phyloP scores from a whole-genome alignment of 1,140 invertebrate species.

The Drosophila murphyi region DNA sequence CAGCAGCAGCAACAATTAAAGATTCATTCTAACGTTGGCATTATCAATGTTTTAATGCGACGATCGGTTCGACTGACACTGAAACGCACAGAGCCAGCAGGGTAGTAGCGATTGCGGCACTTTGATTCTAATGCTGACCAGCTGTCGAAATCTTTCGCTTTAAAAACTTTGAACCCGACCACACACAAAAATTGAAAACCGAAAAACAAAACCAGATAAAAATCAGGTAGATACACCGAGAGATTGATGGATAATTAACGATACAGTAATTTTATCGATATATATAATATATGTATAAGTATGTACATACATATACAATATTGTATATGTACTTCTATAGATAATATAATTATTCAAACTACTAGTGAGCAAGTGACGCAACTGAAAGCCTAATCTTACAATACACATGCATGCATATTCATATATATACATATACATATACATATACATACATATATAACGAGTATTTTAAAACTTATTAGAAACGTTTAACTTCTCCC shows the following conservation, averaged over 20 bases:
- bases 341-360: neutral
- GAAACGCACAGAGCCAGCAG: neutral
- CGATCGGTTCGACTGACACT: conserved; percentile 3
- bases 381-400: neutral
- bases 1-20: neutral
- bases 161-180: conserved; percentile 27
- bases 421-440: neutral
- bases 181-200: conserved; percentile 21
- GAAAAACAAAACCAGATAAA: conserved; percentile 23
- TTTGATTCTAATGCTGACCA: conserved; percentile 31
- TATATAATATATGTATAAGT: neutral
- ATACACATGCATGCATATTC: too few species aligned
- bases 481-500: neutral
- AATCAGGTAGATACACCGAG: conserved; percentile 33
- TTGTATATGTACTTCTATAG: neutral
- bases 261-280: conserved; percentile 9
- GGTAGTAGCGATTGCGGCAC: conserved; percentile 12
- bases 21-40: conserved; percentile 30
- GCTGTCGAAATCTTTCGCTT: conserved; percentile 23
- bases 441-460: neutral
- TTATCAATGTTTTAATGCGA: conserved; percentile 24
- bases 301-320: too few species aligned
- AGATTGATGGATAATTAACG: conserved; percentile 47
- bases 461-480: neutral
- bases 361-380: conserved; percentile 15